Conservation (phyloP, 2,113 vertebrate genomes). For the Chiloscyllium plagiosum region DNA sequence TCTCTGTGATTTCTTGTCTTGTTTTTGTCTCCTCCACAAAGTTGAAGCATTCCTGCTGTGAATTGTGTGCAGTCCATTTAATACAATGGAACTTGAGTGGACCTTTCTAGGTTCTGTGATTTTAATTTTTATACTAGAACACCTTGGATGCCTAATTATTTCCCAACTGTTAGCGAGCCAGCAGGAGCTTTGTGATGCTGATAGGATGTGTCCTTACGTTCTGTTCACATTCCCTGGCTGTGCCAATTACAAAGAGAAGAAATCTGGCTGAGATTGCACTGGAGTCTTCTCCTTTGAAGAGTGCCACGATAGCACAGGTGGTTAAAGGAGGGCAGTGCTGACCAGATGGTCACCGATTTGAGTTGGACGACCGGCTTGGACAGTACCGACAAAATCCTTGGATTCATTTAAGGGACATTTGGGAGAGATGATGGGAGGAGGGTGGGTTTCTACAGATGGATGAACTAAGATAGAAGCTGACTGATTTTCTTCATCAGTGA, state of each 20-base stretch:
- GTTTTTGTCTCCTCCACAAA: background rate
- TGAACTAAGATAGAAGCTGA: background rate
- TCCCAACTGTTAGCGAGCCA: too few relatives aligned
- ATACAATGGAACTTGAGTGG: background rate
- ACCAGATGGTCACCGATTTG: background rate
- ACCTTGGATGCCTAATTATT: background rate
- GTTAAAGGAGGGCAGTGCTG: background rate
- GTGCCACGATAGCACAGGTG: background rate
- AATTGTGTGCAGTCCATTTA: background rate
- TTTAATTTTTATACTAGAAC: background rate
- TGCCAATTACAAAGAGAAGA: background rate
- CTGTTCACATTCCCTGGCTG: background rate
- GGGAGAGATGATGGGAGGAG: background rate
- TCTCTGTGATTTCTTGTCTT: background rate
- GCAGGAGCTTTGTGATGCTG: background rate
- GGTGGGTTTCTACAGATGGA: background rate
- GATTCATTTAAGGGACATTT: slow-evolving; percentile 7
- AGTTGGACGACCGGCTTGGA: background rate
- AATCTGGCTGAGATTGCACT: background rate
- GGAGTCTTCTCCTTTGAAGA: background rate
- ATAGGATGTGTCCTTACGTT: background rate
- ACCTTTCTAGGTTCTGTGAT: background rate
- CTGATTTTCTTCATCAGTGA: background rate
- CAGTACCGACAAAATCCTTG: background rate
- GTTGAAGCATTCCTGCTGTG: background rate